Evolutionary conservation across 1,140 invertebrate species (phyloP), one percentile per base, ranked within the genome.

Genomic region (Aricia agestis): DNA sequence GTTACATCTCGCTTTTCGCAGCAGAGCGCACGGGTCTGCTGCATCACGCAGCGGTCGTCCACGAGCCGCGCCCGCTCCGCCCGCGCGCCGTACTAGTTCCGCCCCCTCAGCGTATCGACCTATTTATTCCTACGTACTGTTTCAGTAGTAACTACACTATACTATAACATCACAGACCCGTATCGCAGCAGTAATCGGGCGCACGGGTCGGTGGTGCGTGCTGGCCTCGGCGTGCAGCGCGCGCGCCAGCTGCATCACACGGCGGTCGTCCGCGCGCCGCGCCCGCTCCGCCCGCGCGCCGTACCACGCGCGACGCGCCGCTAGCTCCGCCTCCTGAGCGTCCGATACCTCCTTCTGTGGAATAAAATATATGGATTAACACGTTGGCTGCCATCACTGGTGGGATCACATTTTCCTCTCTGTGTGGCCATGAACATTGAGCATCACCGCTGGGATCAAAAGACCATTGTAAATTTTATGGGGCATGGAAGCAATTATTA

Each of bases 301-400:
- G 78, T 90, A 90, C 81, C 90, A 92, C 72, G 85, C 71, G 5
- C 83, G 81, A 32, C 72, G 76, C 25, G 89, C 91, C 0, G 81
- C 85, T 0, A 72, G 76, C 75, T 83, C 81, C 11, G 72, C 70
- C 9, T 77, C 78, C 17, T 84, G 86, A 61, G 79, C 78, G 1
- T 85, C 89, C 0, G 78, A 75, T 2, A 84, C 78, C 74, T 92
- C 89, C 74, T 82, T 81, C 87, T 90, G 76, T 7, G 32, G 15
- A 32, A 13, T 17, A 57, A 17, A 1, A 0, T 0, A 25, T 25
- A 25, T 25, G 25, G 25, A 3, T 25, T 25, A 25, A 25, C 25
- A 25, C 25, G 25, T 25, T 25, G 25, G 25, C 25, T 25, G 25
- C 3, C 25, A 25, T 25, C 25, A 25, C 25, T 25, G 25, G 25